These are phyloP conservation scores for Nerophis ophidion DNA, from an alignment of 2,113 vertebrate genomes.

Conservation along the genomic window DNA sequence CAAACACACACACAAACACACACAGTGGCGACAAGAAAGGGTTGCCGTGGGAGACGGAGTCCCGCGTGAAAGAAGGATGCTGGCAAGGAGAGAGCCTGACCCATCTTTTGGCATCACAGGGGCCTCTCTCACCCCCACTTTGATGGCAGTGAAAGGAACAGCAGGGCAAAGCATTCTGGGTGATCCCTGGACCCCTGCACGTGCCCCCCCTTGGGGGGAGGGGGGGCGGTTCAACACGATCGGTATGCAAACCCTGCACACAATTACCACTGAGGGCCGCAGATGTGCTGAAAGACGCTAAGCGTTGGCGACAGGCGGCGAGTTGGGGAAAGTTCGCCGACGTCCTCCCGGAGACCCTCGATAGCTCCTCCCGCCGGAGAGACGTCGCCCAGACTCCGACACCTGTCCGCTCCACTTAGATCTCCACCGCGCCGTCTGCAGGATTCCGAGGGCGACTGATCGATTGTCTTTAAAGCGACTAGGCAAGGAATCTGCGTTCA, in stretches of 20 bases:
- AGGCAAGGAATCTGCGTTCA: too few species aligned
- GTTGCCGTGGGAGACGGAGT: slow-evolving; percentile 72
- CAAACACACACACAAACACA: slow-evolving; percentile 27
- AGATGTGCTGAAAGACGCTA: slow-evolving; percentile 33
- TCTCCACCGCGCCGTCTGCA: slow-evolving; percentile 2
- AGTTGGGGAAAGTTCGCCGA: slow-evolving; percentile 39
- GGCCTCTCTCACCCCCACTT: slow-evolving; percentile 56
- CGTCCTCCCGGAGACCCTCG: slow-evolving; percentile 27
- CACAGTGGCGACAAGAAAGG: slow-evolving; percentile 55
- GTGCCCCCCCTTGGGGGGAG: slow-evolving; percentile 58
- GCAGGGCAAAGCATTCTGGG: slow-evolving; percentile 68
- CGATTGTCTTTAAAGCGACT: too few species aligned
- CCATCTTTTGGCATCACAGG: slow-evolving; percentile 63
- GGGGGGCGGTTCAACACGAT: slow-evolving; percentile 32
- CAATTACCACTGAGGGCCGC: too few species aligned
- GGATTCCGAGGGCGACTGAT: not conserved
- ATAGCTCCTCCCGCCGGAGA: slow-evolving; percentile 37
- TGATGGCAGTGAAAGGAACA: slow-evolving; percentile 63
- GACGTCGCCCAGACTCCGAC: slow-evolving; percentile 38
- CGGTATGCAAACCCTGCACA: slow-evolving; percentile 42
- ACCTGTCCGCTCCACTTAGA: slow-evolving; percentile 54
- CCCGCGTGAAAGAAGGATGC: slow-evolving; percentile 71
- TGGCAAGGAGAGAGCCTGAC: slow-evolving; percentile 66
- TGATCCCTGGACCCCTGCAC: slow-evolving; percentile 74
- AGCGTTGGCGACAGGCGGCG: slow-evolving; percentile 29